A percentile compares a stretch with the other conserved stretches of the same genome.
Evolutionary conservation across 1,140 invertebrate species (phyloP).

Genomic region (Tribolium madens): DNA sequence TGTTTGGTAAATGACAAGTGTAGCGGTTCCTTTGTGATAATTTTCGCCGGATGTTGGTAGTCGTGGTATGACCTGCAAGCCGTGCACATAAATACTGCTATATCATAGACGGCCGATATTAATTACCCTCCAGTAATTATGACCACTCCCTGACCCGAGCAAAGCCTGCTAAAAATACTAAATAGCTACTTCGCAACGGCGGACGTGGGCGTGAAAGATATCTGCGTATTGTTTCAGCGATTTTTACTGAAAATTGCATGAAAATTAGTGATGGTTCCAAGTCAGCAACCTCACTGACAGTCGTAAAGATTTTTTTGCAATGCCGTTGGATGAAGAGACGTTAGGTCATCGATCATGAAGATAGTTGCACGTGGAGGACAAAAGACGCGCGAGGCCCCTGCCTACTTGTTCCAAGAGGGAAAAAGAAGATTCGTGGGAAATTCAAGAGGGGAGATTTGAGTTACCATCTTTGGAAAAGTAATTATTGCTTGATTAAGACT

Average conservation of each 20-base stretch:
- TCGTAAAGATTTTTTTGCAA: too few species aligned
- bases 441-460: too few species aligned
- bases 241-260: neutral
- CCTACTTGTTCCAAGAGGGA: too few species aligned
- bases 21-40: neutral
- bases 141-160: conserved; percentile 36
- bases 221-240: neutral
- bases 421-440: too few species aligned
- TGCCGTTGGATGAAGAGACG: too few species aligned
- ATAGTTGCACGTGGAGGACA: too few species aligned
- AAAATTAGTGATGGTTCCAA: too few species aligned
- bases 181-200: conserved; percentile 26
- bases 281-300: too few species aligned
- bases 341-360: too few species aligned
- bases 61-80: conserved; percentile 14
- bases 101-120: conserved; percentile 44
- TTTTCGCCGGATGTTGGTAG: neutral
- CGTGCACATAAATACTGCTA: conserved; percentile 40
- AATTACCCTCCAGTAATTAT: conserved; percentile 45
- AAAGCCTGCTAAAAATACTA: conserved; percentile 14
- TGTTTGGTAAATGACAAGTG: neutral
- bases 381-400: too few species aligned
- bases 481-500: too few species aligned
- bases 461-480: too few species aligned
- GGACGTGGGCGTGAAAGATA: conserved; percentile 13